Percentiles rank a stretch among this genome's conserved stretches.
These are phyloP conservation scores for Trachymyrmex septentrionalis DNA, from an alignment of 1,140 invertebrate species.

Conservation along the genomic window DNA sequence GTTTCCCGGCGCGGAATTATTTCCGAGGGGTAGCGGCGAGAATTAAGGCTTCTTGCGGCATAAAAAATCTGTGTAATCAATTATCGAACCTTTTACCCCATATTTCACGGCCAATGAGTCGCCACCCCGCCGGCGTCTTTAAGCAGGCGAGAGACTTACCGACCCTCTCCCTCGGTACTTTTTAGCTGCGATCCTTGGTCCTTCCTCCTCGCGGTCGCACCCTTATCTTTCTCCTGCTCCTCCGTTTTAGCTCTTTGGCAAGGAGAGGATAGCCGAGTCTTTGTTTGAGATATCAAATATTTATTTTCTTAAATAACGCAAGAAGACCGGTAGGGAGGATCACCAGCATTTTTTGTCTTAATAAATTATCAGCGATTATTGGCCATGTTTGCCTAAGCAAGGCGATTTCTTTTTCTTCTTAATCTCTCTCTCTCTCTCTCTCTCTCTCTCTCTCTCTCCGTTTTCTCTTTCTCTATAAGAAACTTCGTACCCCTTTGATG, in stretches of 20 bases:
- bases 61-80: slow-evolving; percentile 87
- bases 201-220: slow-evolving; percentile 36
- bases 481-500: not conserved
- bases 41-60: slow-evolving; percentile 86
- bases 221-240: slow-evolving; percentile 46
- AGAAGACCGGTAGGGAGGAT: slow-evolving; percentile 47
- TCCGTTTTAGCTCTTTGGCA: slow-evolving; percentile 20
- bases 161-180: slow-evolving; percentile 79
- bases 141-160: slow-evolving; percentile 72
- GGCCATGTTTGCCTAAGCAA: slow-evolving; percentile 67
- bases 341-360: slow-evolving; percentile 72
- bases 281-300: slow-evolving; percentile 80
- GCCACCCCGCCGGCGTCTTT: slow-evolving; percentile 72
- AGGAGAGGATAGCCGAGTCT: slow-evolving; percentile 62
- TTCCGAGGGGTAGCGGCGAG: slow-evolving; percentile 81
- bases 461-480: not conserved
- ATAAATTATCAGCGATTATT: slow-evolving; percentile 80
- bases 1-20: slow-evolving; percentile 83
- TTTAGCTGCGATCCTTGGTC: slow-evolving; percentile 69
- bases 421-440: not conserved
- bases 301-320: slow-evolving; percentile 78
- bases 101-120: slow-evolving; percentile 86
- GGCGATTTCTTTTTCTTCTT: slow-evolving; percentile 5
- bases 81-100: slow-evolving; percentile 86
- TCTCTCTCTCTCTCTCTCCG: not conserved